Base-by-base conservation (phyloP, 2,888 invertebrate species). In the Sipha maydis region DNA sequence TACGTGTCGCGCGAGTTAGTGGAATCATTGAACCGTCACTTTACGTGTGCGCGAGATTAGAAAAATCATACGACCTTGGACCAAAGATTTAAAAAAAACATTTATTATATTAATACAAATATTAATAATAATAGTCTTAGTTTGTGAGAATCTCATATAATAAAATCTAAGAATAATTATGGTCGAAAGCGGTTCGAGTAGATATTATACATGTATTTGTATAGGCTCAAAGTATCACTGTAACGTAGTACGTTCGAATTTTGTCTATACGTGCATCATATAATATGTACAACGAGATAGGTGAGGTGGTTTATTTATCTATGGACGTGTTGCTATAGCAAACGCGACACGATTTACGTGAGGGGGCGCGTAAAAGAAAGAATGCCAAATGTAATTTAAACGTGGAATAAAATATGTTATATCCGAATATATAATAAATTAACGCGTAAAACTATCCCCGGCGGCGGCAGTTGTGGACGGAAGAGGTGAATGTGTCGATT, bases 261-360 rank as follows among this genome's bases (percentile, higher is more conserved):
- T 48, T 3, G 48, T 14, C 48, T 48, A 48, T 14, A 48, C 11
- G 11, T 48, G 14, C 3, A 48, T 14, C 14, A 3, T 48, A 48
- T 14, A 11, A 48, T 14, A 48, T 48, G 14, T 14, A 14, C 11
- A 11, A 14, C 3, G 48, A 48, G 48, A 48, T 48, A 48, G 48
- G 48, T 48, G 48, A 0, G 41, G 41, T 41, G 41, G 5, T 61
- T 2, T 61, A 3, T 61, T 7, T 48, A 11, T 61, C 7, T 61
- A 1, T 4, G 61, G 21, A 61, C 21, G 61, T 69, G 69, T 28
- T 28, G 28, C 69, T 1, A 69, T 25, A 25, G 25, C 61, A 56
- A 8, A 79, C 41, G 41, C 41, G 41, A 61, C 34, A 61, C 56
- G 79, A 79, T 61, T 79, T 61, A 79, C 79, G 61, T 34, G 34